Evolutionary conservation across 2,888 invertebrate species (phyloP), one percentile per base, ranked within the genome.

Genomic region (Diabrotica balteata): DNA sequence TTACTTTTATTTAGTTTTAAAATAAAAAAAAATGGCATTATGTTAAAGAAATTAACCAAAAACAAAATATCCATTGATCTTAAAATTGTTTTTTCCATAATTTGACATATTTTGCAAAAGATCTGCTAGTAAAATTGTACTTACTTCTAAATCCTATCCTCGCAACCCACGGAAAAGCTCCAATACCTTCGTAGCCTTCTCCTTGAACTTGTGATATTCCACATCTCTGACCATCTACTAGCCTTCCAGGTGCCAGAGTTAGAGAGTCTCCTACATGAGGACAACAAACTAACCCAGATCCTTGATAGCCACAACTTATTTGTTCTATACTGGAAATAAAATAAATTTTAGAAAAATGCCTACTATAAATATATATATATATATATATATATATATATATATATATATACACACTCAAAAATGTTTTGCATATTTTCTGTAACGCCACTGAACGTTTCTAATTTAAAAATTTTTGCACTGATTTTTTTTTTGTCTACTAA

Each of bases 71-170:
- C 2, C 17, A 17, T 17, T 17, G 1, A 17, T 17, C 17, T 17
- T 17, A 17, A 17, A 17, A 17, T 2, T 17, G 17, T 17, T 17
- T 17, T 17, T 17, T 17, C 17, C 17, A 17, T 17, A 17, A 17
- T 17, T 17, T 17, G 17, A 17, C 2, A 1, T 17, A 2, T 17
- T 17, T 17, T 17, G 17, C 1, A 17, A 17, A 17, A 17, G 17
- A 17, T 17, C 17, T n/a, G n/a, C n/a, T 17, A 17, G 2, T 17
- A 17, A 17, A 17, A 17, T 17, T 32, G 5, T 32, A 83, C 88
- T 87, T 83, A 93, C 93, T 89, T 77, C 89, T 89, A 77, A 93
- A 93, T 46, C 92, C 93, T 70, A 94, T 87, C 76, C 93, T 86
- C 0, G 89, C 93, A 0, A 91, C 89, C 88, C 92, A 93, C 0